These are phyloP conservation scores for Myathropa florea DNA, from an alignment of 2,888 invertebrate genomes.

Conservation along the genomic window DNA sequence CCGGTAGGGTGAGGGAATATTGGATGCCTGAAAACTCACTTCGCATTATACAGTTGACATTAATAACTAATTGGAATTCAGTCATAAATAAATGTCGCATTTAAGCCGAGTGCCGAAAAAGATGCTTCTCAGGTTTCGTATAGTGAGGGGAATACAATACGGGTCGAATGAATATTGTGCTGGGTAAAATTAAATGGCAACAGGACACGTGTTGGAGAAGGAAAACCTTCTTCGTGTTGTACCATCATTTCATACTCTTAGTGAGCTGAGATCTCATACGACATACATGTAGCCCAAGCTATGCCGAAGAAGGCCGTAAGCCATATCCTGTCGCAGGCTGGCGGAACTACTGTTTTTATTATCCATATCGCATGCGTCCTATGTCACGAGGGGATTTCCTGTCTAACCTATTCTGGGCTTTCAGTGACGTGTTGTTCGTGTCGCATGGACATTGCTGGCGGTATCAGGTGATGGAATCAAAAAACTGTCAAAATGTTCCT, in stretches of 20 bases:
- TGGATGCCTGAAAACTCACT: conserved; percentile 22
- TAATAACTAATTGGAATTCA: conserved; percentile 49
- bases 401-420: not conserved
- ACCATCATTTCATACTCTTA: not conserved
- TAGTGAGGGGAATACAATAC: not conserved
- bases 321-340: not conserved
- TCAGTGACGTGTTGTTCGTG: not conserved
- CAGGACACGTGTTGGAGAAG: not conserved
- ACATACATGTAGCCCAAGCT: not conserved
- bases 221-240: not conserved
- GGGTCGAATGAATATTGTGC: not conserved
- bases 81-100: conserved; percentile 16
- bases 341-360: not conserved
- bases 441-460: not conserved
- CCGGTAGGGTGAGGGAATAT: not conserved
- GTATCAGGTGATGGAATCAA: conserved; percentile 15
- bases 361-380: not conserved
- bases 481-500: conserved; percentile 20
- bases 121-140: not conserved
- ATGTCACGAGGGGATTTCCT: not conserved
- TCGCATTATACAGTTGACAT: conserved; percentile 19
- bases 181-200: not conserved
- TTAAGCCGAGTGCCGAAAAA: not conserved
- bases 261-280: not conserved
- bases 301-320: not conserved